Base-by-base conservation (phyloP, 2,797 vertebrate species). In the Euphonia xanthogaster region DNA sequence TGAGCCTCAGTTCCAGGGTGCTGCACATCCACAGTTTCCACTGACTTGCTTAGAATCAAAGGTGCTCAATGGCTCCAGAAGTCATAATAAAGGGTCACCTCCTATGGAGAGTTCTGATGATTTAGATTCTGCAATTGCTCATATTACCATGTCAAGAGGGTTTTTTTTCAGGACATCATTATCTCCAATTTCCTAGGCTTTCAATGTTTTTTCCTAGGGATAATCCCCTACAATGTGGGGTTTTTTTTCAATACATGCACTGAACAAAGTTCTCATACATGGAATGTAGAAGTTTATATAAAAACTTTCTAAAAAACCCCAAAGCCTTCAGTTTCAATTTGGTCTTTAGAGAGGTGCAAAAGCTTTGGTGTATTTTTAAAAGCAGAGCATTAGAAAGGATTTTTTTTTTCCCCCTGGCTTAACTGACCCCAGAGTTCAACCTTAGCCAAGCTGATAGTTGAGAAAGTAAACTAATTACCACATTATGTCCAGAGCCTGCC, bases 391-490 rank as follows among this genome's bases (percentile, higher is more conserved):
- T 77, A 51, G 37, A 91, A 95, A 80, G 45, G 53, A 76, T 23
- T 66, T 79, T 80, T 57, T 81, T 51, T 5, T 6, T n/a, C n/a
- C 7, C 65, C 27, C 68, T 48, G n/a, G 51, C 31, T 92, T 91
- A 83, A 90, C 39, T 80, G 81, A 88, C 81, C 68, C 54, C 20
- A 8, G 68, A 68, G 21, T 54, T 53, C 67, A 93, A 87, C 65
- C 74, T 68, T 48, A 89, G 54, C 45, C 81, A 92, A 83, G 75
- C 40, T 72, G 80, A 88, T 86, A 91, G 86, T 10, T 86, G 54
- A 92, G 73, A 96, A 95, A 91, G 65, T 60, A 92, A 94, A 96
- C 75, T 86, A 87, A 87, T 89, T 94, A 88, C 22, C 50, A 83
- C 8, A 0, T 33, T 33, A 74, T 30, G 12, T 82, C 28, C 71